A percentile compares a stretch with the other conserved stretches of the same genome.
Conservation (phyloP, 2,797 vertebrate genomes). For the Ibycter americanus region DNA sequence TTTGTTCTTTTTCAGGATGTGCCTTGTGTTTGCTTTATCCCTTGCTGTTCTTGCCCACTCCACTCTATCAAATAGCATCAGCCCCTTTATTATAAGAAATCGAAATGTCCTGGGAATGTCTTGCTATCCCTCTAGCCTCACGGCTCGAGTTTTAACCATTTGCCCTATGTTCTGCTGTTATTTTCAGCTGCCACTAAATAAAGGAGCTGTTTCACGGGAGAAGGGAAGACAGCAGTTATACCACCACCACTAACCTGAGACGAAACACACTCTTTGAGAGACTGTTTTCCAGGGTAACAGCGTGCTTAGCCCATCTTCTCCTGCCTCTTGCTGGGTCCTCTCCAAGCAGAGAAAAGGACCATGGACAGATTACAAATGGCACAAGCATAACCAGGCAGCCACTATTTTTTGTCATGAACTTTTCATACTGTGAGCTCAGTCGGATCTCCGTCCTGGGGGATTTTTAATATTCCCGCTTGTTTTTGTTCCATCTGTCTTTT, state of each 20-base stretch:
- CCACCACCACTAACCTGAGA: background rate
- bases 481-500: constrained; percentile 43
- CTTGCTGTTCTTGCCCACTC: constrained; percentile 17
- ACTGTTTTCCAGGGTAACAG: background rate
- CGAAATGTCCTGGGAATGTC: background rate
- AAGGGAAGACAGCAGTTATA: background rate
- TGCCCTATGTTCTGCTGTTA: background rate
- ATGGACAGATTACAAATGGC: background rate
- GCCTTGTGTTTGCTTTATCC: constrained; percentile 27
- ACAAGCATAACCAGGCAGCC: background rate
- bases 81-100: background rate
- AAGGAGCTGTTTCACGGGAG: background rate
- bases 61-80: background rate
- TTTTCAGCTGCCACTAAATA: background rate
- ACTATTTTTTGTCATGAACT: background rate
- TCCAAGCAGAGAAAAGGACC: background rate
- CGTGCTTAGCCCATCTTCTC: background rate
- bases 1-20: constrained; percentile 28
- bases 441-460: background rate
- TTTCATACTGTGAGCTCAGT: background rate
- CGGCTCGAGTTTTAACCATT: background rate
- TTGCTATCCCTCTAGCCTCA: background rate
- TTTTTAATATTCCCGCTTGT: constrained; percentile 30
- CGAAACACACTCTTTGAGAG: background rate
- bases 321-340: background rate